Evolutionary conservation across 92 coral and sea anemone genomes (phyloP), one percentile per base, ranked within the genome.

Genomic region (Desmophyllum pertusum): DNA sequence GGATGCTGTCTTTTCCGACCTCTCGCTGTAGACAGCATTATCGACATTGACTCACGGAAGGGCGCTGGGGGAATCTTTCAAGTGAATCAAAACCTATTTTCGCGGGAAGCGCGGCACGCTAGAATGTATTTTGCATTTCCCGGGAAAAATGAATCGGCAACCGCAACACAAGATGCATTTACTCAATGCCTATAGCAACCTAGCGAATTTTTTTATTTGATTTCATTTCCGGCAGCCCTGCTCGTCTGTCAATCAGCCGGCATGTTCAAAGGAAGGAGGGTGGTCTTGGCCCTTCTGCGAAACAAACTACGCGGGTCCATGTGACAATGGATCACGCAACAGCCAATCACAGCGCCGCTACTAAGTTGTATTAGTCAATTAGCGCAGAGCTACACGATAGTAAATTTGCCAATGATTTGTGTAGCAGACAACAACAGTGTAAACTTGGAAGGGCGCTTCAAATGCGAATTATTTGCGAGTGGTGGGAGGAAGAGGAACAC

Each of bases 221-320:
- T 59, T 89, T 87, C 98, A 93, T 94, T 92, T 94, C 98, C 98
- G 95, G 98, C 85, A 62, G 74, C 38, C 46, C 64, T 31, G 35
- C 40, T 55, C 76, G 59, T 66, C 88, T 84, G 95, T 88, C 95
- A 92, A 84, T 94, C 88, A 88, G 83, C 81, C 92, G 95, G 98
- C 88, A 52, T 27, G 39, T 68, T 91, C 90, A 86, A 80, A 89
- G 83, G 50, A 51, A 61, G 51, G 78, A 86, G 98, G 98, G 93
- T 87, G 98, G 98, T 91, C 88, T 70, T 69, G 27, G 50, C 68
- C 21, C 64, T 46, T 69, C 65, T 27, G 64, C 57, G 38, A 86
- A 79, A 67, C 88, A 77, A 85, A 88, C 87, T 87, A 59, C 86
- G 88, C 88, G 95, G 87, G 89, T 75, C 81, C 75, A 67, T 18